Base-by-base conservation (phyloP, 1,140 invertebrate genomes). In the Gonioctena quinquepunctata region DNA sequence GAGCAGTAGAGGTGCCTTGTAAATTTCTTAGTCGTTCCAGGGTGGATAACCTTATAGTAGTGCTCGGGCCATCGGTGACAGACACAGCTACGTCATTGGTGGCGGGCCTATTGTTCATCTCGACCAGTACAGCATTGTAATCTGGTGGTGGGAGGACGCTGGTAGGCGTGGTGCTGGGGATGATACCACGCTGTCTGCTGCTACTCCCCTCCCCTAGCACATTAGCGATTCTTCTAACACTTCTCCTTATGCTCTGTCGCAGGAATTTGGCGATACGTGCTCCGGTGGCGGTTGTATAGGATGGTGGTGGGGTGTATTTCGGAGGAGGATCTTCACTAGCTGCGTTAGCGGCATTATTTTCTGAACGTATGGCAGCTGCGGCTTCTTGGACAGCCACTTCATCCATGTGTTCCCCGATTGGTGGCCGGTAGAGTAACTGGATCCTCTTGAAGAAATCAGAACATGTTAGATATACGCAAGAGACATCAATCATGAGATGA, bases 221-320 rank as follows among this genome's bases (percentile, higher is more conserved):
- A 60, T 84, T 86, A 21, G 86, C 85, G 28, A 91, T 84, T 54
- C 93, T 87, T 42, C 93, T 85, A 49, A 95, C 90, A 78, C 93
- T 95, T 28, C 92, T 84, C n/a, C 93, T 82, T 25, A 95, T 88
- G 77, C 92, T 94, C 76, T 93, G 90, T 1, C 93, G 85, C 26
- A 95, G 78, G 71, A 94, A 84, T 74, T 94, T 94, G 2, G 92
- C 92, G 66, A 94, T 88, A 57, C 91, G 88, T 0, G 91, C 92
- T 8, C 94, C 94, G 0, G 94, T 97, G 1, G 94, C 94, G 8
- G 94, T 96, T 3, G 93, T 94, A 79, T 96, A 96, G 19, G 93
- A 95, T 2, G 94, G 95, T 1, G 95, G 95, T 6, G 95, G 95
- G 0, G 94, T 96, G 79, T 97, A 96, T 81, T 96, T 96, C 16